Evolutionary conservation across 1,140 invertebrate species (phyloP).

Genomic region (Goniozus legneri): DNA sequence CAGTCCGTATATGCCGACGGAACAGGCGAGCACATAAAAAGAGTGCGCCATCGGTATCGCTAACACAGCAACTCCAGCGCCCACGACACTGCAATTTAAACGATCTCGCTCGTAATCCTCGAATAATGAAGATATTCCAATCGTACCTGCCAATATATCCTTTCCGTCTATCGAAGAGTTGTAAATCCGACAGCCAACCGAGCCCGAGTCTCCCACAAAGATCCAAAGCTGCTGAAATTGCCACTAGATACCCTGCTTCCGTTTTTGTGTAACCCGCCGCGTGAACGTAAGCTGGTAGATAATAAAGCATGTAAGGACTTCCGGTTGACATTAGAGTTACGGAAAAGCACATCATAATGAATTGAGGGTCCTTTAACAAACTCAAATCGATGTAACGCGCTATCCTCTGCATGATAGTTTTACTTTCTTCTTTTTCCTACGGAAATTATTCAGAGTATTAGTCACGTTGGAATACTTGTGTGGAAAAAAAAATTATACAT

Average conservation of each 20-base stretch:
- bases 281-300: conserved; percentile 69
- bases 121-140: neutral
- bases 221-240: conserved; percentile 69
- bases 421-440: conserved; percentile 25
- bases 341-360: conserved; percentile 68
- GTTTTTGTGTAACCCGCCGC: conserved; percentile 65
- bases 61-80: conserved; percentile 65
- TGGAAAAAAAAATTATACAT: too few species aligned
- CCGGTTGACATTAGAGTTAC: conserved; percentile 73
- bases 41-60: conserved; percentile 64
- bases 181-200: conserved; percentile 69
- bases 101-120: neutral
- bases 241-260: conserved; percentile 67
- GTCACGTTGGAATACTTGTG: too few species aligned
- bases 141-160: conserved; percentile 66
- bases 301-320: conserved; percentile 72
- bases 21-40: conserved; percentile 60
- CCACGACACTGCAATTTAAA: conserved; percentile 58
- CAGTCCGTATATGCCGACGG: conserved; percentile 63
- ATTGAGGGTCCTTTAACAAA: conserved; percentile 65
- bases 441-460: too few species aligned
- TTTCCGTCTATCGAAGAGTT: conserved; percentile 67
- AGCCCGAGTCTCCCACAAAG: conserved; percentile 66
- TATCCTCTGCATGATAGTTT: conserved; percentile 42
- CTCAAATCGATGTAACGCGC: conserved; percentile 64